Evolutionary conservation across 2,797 vertebrate genomes (phyloP).

Genomic region (Helarctos malayanus): DNA sequence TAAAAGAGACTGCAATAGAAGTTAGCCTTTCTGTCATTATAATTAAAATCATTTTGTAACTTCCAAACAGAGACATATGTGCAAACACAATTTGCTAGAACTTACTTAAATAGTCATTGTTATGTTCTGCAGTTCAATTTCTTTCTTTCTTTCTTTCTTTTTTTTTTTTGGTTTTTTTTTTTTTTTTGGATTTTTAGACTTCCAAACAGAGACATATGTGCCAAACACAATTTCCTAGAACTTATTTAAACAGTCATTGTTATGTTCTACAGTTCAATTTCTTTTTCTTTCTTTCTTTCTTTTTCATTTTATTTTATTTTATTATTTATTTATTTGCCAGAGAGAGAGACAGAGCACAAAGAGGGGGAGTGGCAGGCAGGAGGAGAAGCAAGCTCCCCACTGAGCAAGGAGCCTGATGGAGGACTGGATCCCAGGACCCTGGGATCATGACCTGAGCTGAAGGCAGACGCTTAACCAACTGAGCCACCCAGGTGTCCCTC

Average conservation of each 20-base stretch:
- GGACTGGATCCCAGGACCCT: not conserved
- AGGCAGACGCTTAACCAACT: not conserved
- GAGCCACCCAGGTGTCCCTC: not conserved
- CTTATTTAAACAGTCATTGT: not conserved
- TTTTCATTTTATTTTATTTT: no score
- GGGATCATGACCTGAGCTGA: not conserved
- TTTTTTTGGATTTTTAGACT: not conserved
- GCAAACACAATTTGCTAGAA: not conserved
- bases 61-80: not conserved
- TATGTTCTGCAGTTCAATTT: not conserved
- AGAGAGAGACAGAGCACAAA: not conserved
- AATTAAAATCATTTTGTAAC: constrained; percentile 20
- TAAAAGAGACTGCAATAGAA: not conserved
- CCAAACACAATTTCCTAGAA: not conserved
- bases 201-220: not conserved
- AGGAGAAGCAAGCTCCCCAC: no score
- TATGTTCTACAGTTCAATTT: not conserved
- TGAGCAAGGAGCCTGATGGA: not conserved
- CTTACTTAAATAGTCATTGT: not conserved
- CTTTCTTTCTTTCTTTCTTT: no score
- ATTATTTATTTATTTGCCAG: not conserved
- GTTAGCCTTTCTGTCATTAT: not conserved
- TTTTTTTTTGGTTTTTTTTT: no score
- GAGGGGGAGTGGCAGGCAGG: not conserved
- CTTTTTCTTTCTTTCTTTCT: not conserved